Evolutionary conservation across 1,140 invertebrate species (phyloP).

Genomic region (Lepidurus arcticus): DNA sequence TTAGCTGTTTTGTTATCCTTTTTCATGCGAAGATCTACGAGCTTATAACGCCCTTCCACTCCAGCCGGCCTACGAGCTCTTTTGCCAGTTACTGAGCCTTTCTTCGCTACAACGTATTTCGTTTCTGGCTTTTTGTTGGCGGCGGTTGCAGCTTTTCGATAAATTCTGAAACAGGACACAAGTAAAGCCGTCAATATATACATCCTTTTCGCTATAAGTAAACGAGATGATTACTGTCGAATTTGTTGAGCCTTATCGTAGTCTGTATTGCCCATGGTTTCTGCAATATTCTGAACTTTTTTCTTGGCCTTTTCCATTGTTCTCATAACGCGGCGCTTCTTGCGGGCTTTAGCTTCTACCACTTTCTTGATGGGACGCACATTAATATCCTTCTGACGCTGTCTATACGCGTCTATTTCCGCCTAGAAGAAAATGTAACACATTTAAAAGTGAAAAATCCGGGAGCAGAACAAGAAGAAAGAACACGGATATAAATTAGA

Average conservation of each 20-base stretch:
- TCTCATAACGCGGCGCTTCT: slow-evolving; percentile 80
- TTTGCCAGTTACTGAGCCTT: slow-evolving; percentile 66
- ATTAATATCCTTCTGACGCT: slow-evolving; percentile 76
- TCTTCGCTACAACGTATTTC: slow-evolving; percentile 92
- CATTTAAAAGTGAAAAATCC: neutral
- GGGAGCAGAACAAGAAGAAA: neutral
- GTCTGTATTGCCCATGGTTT: slow-evolving; percentile 81
- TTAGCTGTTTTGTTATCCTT: slow-evolving; percentile 71
- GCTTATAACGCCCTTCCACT: slow-evolving; percentile 84
- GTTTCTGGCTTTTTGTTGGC: slow-evolving; percentile 87
- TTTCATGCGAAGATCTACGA: slow-evolving; percentile 94
- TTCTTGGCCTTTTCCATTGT: slow-evolving; percentile 92
- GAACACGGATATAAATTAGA: slow-evolving; percentile 50
- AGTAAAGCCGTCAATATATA: slow-evolving; percentile 14
- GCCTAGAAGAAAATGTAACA: slow-evolving; percentile 42
- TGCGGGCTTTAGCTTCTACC: slow-evolving; percentile 93
- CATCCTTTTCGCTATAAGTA: slow-evolving; percentile 28
- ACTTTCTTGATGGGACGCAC: slow-evolving; percentile 95
- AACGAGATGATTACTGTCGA: slow-evolving; percentile 60
- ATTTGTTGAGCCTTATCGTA: slow-evolving; percentile 88
- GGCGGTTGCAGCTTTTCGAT: slow-evolving; percentile 78
- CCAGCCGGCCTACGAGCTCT: slow-evolving; percentile 70
- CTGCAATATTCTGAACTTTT: slow-evolving; percentile 84
- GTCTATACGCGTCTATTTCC: slow-evolving; percentile 50
- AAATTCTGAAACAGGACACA: slow-evolving; percentile 59